Conservation (phyloP, 2,797 vertebrate genomes). For the Ptychadena robeensis region DNA sequence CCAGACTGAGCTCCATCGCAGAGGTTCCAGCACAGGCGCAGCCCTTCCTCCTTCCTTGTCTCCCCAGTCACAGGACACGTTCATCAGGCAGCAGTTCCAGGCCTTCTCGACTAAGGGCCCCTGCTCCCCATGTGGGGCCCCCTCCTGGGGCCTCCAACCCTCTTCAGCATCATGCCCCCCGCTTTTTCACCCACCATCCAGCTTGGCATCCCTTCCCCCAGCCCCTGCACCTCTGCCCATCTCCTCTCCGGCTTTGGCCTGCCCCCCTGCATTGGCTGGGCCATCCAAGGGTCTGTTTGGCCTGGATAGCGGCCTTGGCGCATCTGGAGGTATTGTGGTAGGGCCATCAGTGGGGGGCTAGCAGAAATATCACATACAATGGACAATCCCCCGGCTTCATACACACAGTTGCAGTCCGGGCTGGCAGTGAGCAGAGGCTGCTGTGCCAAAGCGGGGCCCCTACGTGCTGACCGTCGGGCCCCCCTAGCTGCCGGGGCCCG, state of each 20-base stretch:
- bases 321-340: too few relatives aligned
- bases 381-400: too few relatives aligned
- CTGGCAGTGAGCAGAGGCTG: too few relatives aligned
- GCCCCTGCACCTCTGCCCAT: background rate
- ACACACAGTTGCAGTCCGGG: too few relatives aligned
- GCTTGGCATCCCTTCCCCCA: background rate
- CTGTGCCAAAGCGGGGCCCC: too few relatives aligned
- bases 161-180: background rate
- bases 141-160: background rate
- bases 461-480: too few relatives aligned
- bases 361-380: too few relatives aligned
- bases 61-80: background rate
- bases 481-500: too few relatives aligned
- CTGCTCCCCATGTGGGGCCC: background rate
- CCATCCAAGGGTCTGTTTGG: too few relatives aligned
- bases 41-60: background rate
- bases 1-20: conserved; percentile 1
- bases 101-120: background rate
- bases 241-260: background rate
- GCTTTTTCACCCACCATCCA: background rate
- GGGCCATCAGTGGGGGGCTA: too few relatives aligned
- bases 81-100: background rate
- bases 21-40: background rate
- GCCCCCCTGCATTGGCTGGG: background rate
- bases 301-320: too few relatives aligned